Base-by-base conservation (phyloP, 2,797 vertebrate species). In the Pelobates cultripes region DNA sequence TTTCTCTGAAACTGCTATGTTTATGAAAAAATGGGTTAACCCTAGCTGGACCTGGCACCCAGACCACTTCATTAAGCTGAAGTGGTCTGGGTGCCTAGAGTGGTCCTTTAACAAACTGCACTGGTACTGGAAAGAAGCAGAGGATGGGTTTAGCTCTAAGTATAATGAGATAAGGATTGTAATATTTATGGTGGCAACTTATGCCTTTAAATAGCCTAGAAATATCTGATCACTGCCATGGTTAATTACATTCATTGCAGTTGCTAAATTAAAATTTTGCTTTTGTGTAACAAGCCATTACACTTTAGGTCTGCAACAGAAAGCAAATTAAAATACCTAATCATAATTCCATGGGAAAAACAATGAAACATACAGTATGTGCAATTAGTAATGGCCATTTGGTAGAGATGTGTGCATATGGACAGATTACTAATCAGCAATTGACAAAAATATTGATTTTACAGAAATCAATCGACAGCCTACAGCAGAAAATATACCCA, bases 311-410 rank as follows among this genome's bases (percentile, higher is more conserved):
- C 75, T 76, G 61, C 64, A 47, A 70, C 70, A 74, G 17, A 66
- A 43, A 45, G 67, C 70, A 63, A 70, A 64, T 9, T 69, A 43
- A 75, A 75, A 75, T 71, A 75, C 78, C 75, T 79, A 70, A 83
- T 83, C 57, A 79, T 74, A 43, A 70, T 79, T 79, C 70, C 42
- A 78, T 75, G 10, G 47, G 41, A 43, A 78, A 74, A 73, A 83
- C 76, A 83, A 75, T 79, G 72, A 10, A 63, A 45, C 14, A 63
- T n/a, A 64, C 57, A 64, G 66, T 75, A 44, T 64, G 45, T 74
- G n/a, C 70, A 83, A 83, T 83, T 83, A 83, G 81, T 70, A 75
- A 79, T 69, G 72, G 40, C 66, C 75, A 4, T 41, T 81, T 66
- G 73, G 70, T 66, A 41, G 12, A 53, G 43, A 3, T 14, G 42